These are phyloP conservation scores for Diploscapter pachys DNA, from an alignment of 1,140 invertebrate species.

Conservation along the genomic window DNA sequence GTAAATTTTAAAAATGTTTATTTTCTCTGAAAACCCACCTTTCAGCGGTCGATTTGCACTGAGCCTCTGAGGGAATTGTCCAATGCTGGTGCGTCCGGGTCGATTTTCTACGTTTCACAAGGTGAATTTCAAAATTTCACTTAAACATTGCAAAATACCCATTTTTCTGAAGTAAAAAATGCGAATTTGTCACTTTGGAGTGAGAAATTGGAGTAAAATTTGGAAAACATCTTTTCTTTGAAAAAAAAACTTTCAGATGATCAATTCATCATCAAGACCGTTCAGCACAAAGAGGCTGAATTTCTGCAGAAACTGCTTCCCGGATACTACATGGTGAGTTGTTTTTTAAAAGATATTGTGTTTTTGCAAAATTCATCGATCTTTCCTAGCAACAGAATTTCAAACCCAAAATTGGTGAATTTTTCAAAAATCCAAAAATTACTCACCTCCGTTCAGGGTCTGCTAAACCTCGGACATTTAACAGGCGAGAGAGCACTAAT, in stretches of 20 bases:
- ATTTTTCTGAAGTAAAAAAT: too few relatives aligned
- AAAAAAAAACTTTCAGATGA: constrained; percentile 72
- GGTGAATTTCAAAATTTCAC: too few relatives aligned
- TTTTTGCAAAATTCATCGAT: constrained; percentile 5
- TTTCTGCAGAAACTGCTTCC: constrained; percentile 97
- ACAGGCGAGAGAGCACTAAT: too few relatives aligned
- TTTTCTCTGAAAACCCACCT: constrained; percentile 15
- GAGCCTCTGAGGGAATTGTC: constrained; percentile 85
- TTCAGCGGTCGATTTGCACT: constrained; percentile 91
- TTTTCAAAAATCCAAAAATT: too few relatives aligned
- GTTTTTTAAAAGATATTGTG: constrained; percentile 12
- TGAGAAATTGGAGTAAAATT: too few relatives aligned
- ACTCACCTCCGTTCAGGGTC: too few relatives aligned
- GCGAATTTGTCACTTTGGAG: too few relatives aligned
- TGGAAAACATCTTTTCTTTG: too few relatives aligned
- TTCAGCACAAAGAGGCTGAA: constrained; percentile 98
- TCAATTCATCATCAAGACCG: constrained; percentile 99
- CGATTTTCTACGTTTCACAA: constrained; percentile 92
- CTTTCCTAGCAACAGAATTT: too few relatives aligned
- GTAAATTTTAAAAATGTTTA: constrained; percentile 64
- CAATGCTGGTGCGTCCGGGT: constrained; percentile 97
- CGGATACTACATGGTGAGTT: constrained; percentile 80
- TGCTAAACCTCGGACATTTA: too few relatives aligned
- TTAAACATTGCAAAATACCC: too few relatives aligned
- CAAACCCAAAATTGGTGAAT: too few relatives aligned